Percentiles rank a stretch among this genome's conserved stretches.
Evolutionary conservation across 2,113 vertebrate species (phyloP).

Genomic region (Miniopterus natalensis): DNA sequence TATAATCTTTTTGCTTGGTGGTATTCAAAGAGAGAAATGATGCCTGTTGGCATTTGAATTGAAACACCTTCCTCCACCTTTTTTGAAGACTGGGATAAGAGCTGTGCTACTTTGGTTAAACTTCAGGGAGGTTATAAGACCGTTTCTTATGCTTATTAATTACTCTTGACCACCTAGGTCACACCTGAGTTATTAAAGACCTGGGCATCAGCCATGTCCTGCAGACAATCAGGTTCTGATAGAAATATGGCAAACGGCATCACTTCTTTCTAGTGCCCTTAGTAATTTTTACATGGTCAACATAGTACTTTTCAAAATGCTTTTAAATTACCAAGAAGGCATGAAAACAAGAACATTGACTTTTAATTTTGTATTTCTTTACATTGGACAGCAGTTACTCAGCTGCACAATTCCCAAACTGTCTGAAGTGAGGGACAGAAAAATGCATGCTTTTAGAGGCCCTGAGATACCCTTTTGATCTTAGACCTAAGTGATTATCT

Average conservation of each 20-base stretch:
- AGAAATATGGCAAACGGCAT: not conserved
- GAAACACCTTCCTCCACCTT: not conserved
- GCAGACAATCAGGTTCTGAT: not conserved
- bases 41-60: not conserved
- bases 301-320: not conserved
- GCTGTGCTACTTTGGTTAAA: not conserved
- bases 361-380: slow-evolving; percentile 13
- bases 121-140: not conserved
- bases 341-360: not conserved
- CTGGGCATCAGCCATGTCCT: not conserved
- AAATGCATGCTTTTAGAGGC: not conserved
- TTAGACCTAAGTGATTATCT: slow-evolving; percentile 27
- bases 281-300: not conserved
- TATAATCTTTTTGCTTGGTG: not conserved
- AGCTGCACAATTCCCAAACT: not conserved
- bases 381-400: not conserved
- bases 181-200: not conserved
- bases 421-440: not conserved
- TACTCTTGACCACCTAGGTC: not conserved
- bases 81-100: not conserved
- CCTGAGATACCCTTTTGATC: not conserved
- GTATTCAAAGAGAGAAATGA: not conserved
- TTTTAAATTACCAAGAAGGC: slow-evolving; percentile 28
- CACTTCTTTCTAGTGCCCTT: not conserved
- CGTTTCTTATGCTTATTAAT: slow-evolving; percentile 9